Percentiles rank a stretch among this genome's conserved stretches.
phyloP scores from a whole-genome alignment of 2,113 vertebrate species.

The Salvator merianae region DNA sequence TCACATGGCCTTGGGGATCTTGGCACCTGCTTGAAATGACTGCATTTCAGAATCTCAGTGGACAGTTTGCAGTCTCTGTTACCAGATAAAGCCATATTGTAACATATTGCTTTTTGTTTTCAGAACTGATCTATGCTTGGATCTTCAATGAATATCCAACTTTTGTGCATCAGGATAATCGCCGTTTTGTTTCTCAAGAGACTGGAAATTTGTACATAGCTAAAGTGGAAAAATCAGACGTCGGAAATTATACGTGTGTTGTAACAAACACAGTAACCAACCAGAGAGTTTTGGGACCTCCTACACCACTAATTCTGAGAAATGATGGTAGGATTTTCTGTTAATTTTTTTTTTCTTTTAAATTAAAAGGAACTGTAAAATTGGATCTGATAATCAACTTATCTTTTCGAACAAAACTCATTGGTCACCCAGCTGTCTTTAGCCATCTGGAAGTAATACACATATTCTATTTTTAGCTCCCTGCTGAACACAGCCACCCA shows the following conservation, averaged over 20 bases:
- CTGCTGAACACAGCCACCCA: too few species aligned
- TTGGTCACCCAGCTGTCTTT: too few species aligned
- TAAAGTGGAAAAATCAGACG: conserved; percentile 93
- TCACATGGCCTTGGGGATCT: background rate
- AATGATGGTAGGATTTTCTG: conserved; percentile 85
- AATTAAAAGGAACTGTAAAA: too few species aligned
- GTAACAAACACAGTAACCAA: conserved; percentile 93
- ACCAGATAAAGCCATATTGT: background rate
- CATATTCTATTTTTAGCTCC: too few species aligned
- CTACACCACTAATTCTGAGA: conserved; percentile 90
- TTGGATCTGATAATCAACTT: too few species aligned
- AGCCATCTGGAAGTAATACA: too few species aligned
- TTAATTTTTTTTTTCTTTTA: background rate
- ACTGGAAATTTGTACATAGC: conserved; percentile 97
- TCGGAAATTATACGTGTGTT: conserved; percentile 96
- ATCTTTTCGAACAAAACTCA: too few species aligned
- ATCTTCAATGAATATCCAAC: conserved; percentile 96
- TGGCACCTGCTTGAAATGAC: background rate
- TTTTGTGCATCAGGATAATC: conserved; percentile 91
- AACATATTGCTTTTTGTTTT: conserved; percentile 28
- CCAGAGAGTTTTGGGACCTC: conserved; percentile 86
- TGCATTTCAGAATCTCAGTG: background rate
- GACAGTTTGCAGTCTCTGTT: background rate
- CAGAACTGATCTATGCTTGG: conserved; percentile 96
- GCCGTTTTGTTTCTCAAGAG: conserved; percentile 94